Evolutionary conservation across 92 coral and sea anemone genomes (phyloP), one percentile per base, ranked within the genome.

Genomic region (Parazoanthus swiftii): DNA sequence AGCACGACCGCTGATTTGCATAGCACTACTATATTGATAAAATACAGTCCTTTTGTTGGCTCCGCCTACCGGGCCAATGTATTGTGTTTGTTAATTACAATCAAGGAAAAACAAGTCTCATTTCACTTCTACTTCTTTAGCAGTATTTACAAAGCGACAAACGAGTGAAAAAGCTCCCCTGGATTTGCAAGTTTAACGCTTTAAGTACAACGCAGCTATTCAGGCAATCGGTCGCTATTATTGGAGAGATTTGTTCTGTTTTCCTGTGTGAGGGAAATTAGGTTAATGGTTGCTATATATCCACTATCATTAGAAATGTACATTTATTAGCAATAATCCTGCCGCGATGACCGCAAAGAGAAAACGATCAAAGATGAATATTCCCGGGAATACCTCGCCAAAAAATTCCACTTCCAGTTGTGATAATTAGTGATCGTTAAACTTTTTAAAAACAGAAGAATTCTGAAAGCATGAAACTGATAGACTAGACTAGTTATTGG

Each of bases 71-170:
- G 23, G 81, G 38, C 85, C 74, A 76, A 59, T 83, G 88, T 82
- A 86, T 92, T 92, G 94, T 92, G 80, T 83, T 76, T 66, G 88
- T 77, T 86, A 91, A 91, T 89, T 89, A 86, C 88, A 54, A 44
- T 70, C 59, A 80, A 46, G 78, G 78, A 44, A 84, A 63, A 84
- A 84, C 68, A 71, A 84, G 87, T 14, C 67, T 2, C 65, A 63
- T 71, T 84, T 84, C 87, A 84, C 87, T 84, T 73, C 59, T 33
- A 46, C 77, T 84, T 79, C 66, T 68, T 84, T 68, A 84, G 78
- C 65, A 8, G 75, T 44, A 84, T 84, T 84, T 84, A 84, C 67
- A 84, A 44, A 84, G 72, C 75, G 87, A 84, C 87, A 50, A 71
- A 79, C 87, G 68, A 72, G 87, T 18, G 87, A 73, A 46, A 54